Base-by-base conservation (phyloP, 2,888 invertebrate genomes). In the Polylopha cassiicola region DNA sequence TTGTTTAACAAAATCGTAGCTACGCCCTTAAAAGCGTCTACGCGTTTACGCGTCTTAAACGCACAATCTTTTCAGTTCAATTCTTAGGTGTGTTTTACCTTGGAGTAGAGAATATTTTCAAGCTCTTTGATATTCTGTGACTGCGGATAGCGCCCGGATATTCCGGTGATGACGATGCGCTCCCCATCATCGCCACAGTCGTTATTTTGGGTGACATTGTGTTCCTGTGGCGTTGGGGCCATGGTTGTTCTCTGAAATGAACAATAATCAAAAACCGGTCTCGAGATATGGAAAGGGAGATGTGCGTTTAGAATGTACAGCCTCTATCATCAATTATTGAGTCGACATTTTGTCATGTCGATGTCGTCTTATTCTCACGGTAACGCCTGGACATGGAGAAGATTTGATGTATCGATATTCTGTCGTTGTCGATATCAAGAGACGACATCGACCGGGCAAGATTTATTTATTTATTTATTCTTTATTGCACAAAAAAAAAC, bases 151-250 rank as follows among this genome's bases (percentile, higher is more conserved):
- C 63, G 46, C 0, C 72, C 69, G 1, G 72, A 58, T 51, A 72
- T 72, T 3, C 73, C 73, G 0, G 66, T 50, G 22, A 73, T 67
- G 17, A 73, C 72, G 5, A 71, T 48, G 13, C 52, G 49, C 6
- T 65, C 53, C 0, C 50, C 55, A 14, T 43, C 45, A n/a, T n/a
- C 3, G 5, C 13, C 9, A 13, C 20, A 3, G 22, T 3, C 2
- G n/a, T 6, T 7, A 6, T 24, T 1, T 13, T 15, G 2, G 23
- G 6, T 1, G 42, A 13, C n/a, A n/a, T 7, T 23, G 37, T 21
- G 9, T 8, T 43, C 43, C 24, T 46, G 28, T n/a, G 38, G 46
- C 2, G 39, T 28, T 13, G 46, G 43, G 4, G 28, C 37, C 46
- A 46, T 42, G 7, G 9, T 32, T 8, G 13, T 27, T 14, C 3